Base-by-base conservation (phyloP, 1,140 invertebrate species). In the Ceratosolen fusciceps region DNA sequence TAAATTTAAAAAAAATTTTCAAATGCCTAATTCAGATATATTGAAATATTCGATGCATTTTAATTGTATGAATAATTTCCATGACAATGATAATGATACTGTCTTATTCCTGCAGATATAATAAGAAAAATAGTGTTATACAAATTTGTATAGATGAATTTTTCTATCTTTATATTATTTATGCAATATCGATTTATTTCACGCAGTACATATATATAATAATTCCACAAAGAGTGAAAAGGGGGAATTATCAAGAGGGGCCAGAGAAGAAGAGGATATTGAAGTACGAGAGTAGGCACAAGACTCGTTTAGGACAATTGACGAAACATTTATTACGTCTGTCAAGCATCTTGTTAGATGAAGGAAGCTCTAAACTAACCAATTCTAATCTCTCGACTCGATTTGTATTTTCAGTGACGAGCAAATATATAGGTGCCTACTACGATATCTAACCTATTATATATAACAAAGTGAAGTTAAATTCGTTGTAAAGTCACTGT, bases 301-400 rank as follows among this genome's bases (percentile, higher is more conserved):
- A 80, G 65, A 82, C 80, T 85, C 74, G 81, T 84, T 85, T 81
- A 83, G 54, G 79, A 75, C 82, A 83, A 85, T 85, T 84, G 82
- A 71, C 26, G 77, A 80, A 37, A 58, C 74, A 81, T 82, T 82
- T 74, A 80, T 81, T 82, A 77, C 73, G 70, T 79, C 14, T 78
- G 31, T 81, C 16, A n/a, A 65, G 19, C 31, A 10, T 19, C 80
- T 84, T 70, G 77, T 85, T 83, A 83, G 81, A 26, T 80, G 77
- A 81, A 83, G 84, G 84, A 85, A 86, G 81, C 82, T 65, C 79
- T 84, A 82, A 86, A 84, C 82, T 83, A 81, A 75, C 81, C 81
- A 85, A 85, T 86, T 85, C 82, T 83, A 77, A 49, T 78, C 76
- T 70, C n/a, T 34, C 12, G 19, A 34, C 72, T 62, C 56, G 52